phyloP scores from a whole-genome alignment of 1,140 invertebrate genomes.

The Stegodyphus dumicola region DNA sequence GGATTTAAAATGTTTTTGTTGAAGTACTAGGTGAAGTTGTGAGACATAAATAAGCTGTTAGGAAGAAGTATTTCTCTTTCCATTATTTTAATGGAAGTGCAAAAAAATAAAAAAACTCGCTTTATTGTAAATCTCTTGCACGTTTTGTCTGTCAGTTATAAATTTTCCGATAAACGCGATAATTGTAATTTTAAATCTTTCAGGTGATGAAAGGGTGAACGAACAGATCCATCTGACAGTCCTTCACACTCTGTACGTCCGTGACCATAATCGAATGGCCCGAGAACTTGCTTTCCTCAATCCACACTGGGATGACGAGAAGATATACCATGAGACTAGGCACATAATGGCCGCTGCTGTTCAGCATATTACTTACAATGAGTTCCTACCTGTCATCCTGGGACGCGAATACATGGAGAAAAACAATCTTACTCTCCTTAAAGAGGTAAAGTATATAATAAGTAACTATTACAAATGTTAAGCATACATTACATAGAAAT shows the following conservation, averaged over 20 bases:
- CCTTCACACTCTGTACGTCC: conserved; percentile 70
- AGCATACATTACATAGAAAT: too few species aligned
- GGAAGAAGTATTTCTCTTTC: too few species aligned
- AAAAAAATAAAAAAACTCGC: too few species aligned
- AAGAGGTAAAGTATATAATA: background rate
- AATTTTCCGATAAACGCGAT: too few species aligned
- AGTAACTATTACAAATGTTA: too few species aligned
- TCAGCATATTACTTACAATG: conserved; percentile 71
- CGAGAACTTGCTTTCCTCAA: conserved; percentile 77
- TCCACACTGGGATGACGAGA: conserved; percentile 71
- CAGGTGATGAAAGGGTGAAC: conserved; percentile 71
- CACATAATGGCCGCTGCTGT: conserved; percentile 70
- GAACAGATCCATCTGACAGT: conserved; percentile 70
- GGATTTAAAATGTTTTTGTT: too few species aligned
- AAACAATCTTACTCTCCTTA: conserved; percentile 62
- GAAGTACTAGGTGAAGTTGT: too few species aligned
- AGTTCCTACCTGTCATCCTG: conserved; percentile 70
- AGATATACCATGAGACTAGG: conserved; percentile 71
- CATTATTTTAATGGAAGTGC: too few species aligned
- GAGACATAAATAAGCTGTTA: too few species aligned
- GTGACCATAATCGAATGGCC: conserved; percentile 77
- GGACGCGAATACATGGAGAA: conserved; percentile 64
- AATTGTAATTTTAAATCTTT: background rate
- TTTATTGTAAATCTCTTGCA: too few species aligned
- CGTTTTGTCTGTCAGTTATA: too few species aligned